Evolutionary conservation across 1,140 invertebrate species (phyloP), one percentile per base, ranked within the genome.

Genomic region (Papilio xuthus): DNA sequence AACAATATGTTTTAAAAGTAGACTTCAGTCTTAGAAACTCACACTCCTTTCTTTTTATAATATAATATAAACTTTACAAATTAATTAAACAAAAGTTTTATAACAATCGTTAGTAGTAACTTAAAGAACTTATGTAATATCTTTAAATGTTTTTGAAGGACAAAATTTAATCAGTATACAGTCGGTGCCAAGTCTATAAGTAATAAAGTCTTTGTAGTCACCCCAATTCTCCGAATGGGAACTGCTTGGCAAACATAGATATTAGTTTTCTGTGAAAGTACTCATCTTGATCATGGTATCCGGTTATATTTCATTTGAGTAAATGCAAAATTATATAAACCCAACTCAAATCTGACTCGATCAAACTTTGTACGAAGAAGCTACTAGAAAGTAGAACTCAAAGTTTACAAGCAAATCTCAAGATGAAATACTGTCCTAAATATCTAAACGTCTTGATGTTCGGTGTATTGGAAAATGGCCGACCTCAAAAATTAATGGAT

Each of bases 401-500:
- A 72, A 47, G 37, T 47, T 44, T 28, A 4, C 18, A 26, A 26
- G 20, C 9, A n/a, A 26, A 72, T 72, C 20, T 26, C 9, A 20
- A 50, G 10, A 75, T 44, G 82, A 85, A 88, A 84, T 81, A 83
- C 81, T 73, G 76, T 84, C 84, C 82, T 82, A 83, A 88, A 87
- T 86, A 87, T 84, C 82, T 78, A 82, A 84, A 88, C 86, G 84
- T 84, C 82, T 88, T 80, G 67, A 18, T 83, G 87, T 80, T 90
- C 92, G 89, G 81, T 83, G 83, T 81, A 78, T 76, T 86, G 88
- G 90, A 92, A 93, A 91, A 93, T 92, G 84, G 89, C 89, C 88
- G 89, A 90, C 89, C 90, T 88, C 84, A 84, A 89, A 60, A 92
- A 90, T 92, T 92, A 93, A 93, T 93, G 92, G 92, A 90, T 90